Conservation (phyloP, 2,888 invertebrate species). For the Teleogryllus oceanicus region DNA sequence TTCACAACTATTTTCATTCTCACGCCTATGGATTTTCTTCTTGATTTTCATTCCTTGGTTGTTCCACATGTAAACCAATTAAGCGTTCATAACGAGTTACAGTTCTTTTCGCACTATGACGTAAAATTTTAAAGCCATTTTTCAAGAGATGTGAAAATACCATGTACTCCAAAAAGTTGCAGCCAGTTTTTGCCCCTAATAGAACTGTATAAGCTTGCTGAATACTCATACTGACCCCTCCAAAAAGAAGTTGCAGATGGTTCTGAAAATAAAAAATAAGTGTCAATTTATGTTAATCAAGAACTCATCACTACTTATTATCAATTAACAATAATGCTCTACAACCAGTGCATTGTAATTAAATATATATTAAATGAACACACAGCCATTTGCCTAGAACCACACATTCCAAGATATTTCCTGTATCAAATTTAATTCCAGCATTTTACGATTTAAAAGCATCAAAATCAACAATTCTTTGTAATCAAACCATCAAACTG, state of each 20-base stretch:
- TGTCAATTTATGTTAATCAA: no score
- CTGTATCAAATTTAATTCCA: no score
- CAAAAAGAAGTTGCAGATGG: slow-evolving; percentile 56
- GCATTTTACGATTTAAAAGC: no score
- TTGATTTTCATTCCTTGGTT: not conserved
- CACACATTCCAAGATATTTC: no score
- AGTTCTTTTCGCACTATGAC: slow-evolving; percentile 43
- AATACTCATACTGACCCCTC: slow-evolving; percentile 58
- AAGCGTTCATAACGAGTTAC: slow-evolving; percentile 26
- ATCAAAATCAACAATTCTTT: no score
- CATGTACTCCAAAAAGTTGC: slow-evolving; percentile 54
- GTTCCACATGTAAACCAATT: slow-evolving; percentile 24
- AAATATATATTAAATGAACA: no score
- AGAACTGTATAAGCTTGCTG: slow-evolving; percentile 63
- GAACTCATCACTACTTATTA: no score
- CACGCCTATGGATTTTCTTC: not conserved
- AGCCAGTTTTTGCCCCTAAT: slow-evolving; percentile 44
- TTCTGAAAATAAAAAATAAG: slow-evolving; percentile 53
- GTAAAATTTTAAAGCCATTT: slow-evolving; percentile 56
- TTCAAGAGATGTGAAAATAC: slow-evolving; percentile 58
- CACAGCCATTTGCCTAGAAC: no score
- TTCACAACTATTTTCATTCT: not conserved
- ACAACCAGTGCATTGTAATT: no score
- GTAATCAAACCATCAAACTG: no score
- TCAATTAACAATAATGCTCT: no score